Evolutionary conservation across 2,113 vertebrate species (phyloP).

Genomic region (Nicator chloris): DNA sequence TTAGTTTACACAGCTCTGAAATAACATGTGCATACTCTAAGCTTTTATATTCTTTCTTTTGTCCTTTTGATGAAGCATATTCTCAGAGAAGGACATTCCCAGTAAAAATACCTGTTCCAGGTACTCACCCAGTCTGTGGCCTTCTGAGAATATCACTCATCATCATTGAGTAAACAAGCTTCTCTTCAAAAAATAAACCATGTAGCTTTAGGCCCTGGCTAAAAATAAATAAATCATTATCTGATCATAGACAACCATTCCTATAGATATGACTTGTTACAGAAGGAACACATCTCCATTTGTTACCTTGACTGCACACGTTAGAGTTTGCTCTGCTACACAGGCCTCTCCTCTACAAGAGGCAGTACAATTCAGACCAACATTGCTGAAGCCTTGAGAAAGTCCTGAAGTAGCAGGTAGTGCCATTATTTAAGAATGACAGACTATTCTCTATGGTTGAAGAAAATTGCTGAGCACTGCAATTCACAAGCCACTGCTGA

Average conservation of each 20-base stretch:
- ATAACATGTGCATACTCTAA: neutral
- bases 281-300: neutral
- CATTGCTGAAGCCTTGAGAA: slow-evolving; percentile 20
- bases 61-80: neutral
- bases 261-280: neutral
- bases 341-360: neutral
- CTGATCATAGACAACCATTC: neutral
- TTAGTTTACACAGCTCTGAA: neutral
- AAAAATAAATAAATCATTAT: neutral
- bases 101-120: neutral
- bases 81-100: neutral
- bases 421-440: slow-evolving; percentile 27
- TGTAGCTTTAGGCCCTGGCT: neutral
- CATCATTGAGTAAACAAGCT: neutral
- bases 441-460: neutral
- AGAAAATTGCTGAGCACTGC: slow-evolving; percentile 4
- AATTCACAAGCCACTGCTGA: neutral
- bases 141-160: neutral
- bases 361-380: neutral
- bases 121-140: neutral
- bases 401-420: neutral
- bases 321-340: neutral
- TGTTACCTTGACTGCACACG: neutral
- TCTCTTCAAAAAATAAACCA: neutral
- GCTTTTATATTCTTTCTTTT: neutral